Base-by-base conservation (phyloP, 64 coral and sea anemone species). In the Anthopleura sola region DNA sequence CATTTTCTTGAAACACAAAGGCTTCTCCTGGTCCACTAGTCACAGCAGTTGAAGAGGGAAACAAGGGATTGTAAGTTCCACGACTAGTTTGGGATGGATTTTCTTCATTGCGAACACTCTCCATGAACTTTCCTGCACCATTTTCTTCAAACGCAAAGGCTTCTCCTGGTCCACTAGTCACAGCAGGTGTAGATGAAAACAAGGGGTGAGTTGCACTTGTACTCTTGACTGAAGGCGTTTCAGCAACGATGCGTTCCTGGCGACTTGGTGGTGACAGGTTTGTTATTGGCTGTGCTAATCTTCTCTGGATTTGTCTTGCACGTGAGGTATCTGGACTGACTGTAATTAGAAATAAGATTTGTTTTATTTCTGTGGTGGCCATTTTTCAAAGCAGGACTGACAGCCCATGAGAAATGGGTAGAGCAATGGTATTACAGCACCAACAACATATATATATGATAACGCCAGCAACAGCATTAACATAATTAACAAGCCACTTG, bases 151-250 rank as follows among this genome's bases (percentile, higher is more conserved):
- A 9, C 58, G 16, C 58, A 62, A 32, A 34, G n/a, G 66, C 66
- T 33, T 81, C 7, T 49, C 16, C 78, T 13, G 18, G 16, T 20
- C 11, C 33, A n/a, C 39, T 32, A 15, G 37, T 31, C 19, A 84
- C 51, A 38, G 83, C 81, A 31, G 88, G 88, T 78, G 88, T 90
- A 21, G 88, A 90, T 17, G 82, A 90, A 32, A 36, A 78, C 37
- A 84, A 84, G 20, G 82, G 69, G 39, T 29, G 12, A 31, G 76
- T 48, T 75, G 49, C 17, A 34, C 69, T 90, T 48, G 3, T 44
- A 31, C 29, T 24, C 20, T 24, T 85, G n/a, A 20, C 50, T 79
- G 38, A 20, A 28, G 88, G 88, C 23, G 82, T 90, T 69, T 90
- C 83, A 40, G 66, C 29, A 3, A 34, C 29, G 34, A 34, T 28